Conservation (phyloP, 1,140 invertebrate species). For the Aphelinus atriplicis region DNA sequence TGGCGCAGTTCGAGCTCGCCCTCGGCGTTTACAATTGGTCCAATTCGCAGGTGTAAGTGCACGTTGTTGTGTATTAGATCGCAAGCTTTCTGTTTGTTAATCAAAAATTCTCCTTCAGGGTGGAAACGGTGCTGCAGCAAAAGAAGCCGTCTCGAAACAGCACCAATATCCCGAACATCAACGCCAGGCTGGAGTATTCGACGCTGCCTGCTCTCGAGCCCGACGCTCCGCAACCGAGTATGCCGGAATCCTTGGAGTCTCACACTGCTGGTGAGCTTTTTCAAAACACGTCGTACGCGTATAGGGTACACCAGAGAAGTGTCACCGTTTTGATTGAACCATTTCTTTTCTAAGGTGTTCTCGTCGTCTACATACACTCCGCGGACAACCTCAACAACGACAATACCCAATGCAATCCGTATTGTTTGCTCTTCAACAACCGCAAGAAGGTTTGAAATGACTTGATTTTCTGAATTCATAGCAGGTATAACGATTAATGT, state of each 20-base stretch:
- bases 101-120: constrained; percentile 51
- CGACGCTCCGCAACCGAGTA: constrained; percentile 52
- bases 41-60: constrained; percentile 62
- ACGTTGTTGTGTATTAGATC: constrained; percentile 2
- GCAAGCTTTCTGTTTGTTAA: neutral
- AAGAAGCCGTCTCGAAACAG: constrained; percentile 62
- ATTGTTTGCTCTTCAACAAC: constrained; percentile 69
- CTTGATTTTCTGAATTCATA: neutral
- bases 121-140: constrained; percentile 65
- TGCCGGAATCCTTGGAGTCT: constrained; percentile 41
- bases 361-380: constrained; percentile 68
- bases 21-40: constrained; percentile 66
- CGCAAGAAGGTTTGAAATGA: constrained; percentile 64
- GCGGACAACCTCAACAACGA: constrained; percentile 66
- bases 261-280: constrained; percentile 50
- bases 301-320: neutral
- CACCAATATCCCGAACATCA: constrained; percentile 59
- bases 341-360: constrained; percentile 59
- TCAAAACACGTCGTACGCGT: neutral
- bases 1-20: constrained; percentile 65
- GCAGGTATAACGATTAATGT: too few relatives aligned
- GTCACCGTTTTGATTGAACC: neutral
- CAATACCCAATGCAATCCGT: constrained; percentile 67
- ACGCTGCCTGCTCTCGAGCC: constrained; percentile 61
- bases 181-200: constrained; percentile 65